These are phyloP conservation scores for Meloidogyne exigua DNA, from an alignment of 1,140 invertebrate genomes.

Conservation along the genomic window DNA sequence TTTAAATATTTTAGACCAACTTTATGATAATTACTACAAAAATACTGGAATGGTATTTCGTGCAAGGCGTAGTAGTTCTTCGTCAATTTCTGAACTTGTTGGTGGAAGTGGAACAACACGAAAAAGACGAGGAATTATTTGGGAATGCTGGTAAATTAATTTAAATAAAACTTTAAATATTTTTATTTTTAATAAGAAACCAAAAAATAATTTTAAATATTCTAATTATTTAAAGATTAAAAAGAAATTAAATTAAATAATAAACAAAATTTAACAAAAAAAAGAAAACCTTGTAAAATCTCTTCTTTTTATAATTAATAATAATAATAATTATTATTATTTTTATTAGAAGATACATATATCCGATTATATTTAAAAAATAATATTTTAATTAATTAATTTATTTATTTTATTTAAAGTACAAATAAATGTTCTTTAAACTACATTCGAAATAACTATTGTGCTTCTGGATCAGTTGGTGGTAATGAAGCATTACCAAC, in stretches of 20 bases:
- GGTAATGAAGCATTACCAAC: background rate
- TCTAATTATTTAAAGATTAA: too few relatives aligned
- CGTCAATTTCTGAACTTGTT: background rate
- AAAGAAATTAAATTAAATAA: too few relatives aligned
- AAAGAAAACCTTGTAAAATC: too few relatives aligned
- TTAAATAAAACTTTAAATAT: background rate
- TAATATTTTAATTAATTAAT: too few relatives aligned
- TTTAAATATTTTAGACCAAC: background rate
- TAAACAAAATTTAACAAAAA: too few relatives aligned
- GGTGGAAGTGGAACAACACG: background rate
- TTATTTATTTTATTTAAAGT: background rate
- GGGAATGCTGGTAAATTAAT: slow-evolving; percentile 22
- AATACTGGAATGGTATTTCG: slow-evolving; percentile 23
- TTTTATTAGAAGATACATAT: too few relatives aligned
- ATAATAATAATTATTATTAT: too few relatives aligned
- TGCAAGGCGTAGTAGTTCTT: slow-evolving; percentile 8
- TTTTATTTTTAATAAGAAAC: background rate
- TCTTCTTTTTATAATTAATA: too few relatives aligned
- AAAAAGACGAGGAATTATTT: slow-evolving; percentile 23
- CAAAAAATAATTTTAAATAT: too few relatives aligned
- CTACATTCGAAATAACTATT: slow-evolving; percentile 27
- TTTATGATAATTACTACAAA: slow-evolving; percentile 23
- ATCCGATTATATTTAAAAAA: too few relatives aligned
- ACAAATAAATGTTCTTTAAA: slow-evolving; percentile 28
- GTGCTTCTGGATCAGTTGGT: background rate